Conservation (phyloP, 2,888 invertebrate species). For the Nomada flava region DNA sequence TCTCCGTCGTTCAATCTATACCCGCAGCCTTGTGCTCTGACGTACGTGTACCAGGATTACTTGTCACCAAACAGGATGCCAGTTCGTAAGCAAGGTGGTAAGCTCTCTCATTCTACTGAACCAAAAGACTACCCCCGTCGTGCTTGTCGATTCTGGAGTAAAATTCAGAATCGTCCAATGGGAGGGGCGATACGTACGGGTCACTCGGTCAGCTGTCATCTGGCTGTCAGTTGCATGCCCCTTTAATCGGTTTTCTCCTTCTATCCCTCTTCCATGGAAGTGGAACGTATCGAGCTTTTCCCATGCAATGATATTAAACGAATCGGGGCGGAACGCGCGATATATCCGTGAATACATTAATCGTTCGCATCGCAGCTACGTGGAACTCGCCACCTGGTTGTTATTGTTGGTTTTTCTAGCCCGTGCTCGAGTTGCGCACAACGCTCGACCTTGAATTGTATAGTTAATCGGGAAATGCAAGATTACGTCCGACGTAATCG, state of each 20-base stretch:
- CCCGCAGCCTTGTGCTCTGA: constrained; percentile 16
- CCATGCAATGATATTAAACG: background rate
- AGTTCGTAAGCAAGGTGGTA: constrained; percentile 91
- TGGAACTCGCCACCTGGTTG: constrained; percentile 32
- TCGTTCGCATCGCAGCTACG: background rate
- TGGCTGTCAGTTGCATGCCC: constrained; percentile 57
- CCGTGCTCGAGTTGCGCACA: constrained; percentile 50
- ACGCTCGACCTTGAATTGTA: constrained; percentile 62
- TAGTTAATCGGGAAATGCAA: constrained; percentile 50
- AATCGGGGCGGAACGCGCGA: background rate
- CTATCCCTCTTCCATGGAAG: background rate
- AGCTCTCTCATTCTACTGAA: constrained; percentile 60
- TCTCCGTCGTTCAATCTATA: constrained; percentile 30
- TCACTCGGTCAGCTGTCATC: constrained; percentile 75
- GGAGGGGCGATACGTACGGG: constrained; percentile 61
- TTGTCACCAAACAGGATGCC: constrained; percentile 85
- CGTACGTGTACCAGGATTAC: constrained; percentile 37
- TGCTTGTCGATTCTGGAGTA: constrained; percentile 31
- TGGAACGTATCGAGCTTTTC: constrained; percentile 6
- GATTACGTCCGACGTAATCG: constrained; percentile 22
- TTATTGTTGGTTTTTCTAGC: constrained; percentile 56
- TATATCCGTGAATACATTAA: background rate
- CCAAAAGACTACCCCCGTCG: constrained; percentile 30
- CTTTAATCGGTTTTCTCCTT: constrained; percentile 22
- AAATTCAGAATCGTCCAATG: constrained; percentile 51